Base-by-base conservation (phyloP, 1,140 invertebrate species). In the Oncopeltus fasciatus region DNA sequence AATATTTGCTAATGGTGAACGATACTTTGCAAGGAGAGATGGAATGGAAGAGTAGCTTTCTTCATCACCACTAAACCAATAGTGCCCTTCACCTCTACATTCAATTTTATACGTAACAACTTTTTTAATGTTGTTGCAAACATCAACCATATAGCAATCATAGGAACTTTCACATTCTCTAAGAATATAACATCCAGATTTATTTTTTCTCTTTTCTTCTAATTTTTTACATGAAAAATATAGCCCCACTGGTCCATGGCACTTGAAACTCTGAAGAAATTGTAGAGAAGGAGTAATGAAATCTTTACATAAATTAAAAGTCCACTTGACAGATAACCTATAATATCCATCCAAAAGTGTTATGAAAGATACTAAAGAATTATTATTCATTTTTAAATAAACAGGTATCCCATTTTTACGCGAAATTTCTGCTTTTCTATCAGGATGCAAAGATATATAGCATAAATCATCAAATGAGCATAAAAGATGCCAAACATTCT, bases 321-420 rank as follows among this genome's bases (percentile, higher is more conserved):
- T 92, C 90, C 90, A 94, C 74, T 90, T 92, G 24, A 85, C 81
- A 61, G 84, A 84, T 57, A 94, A 75, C 67, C 91, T 82, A 71
- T 92, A 93, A 73, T 95, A 95, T 57, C 90, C 90, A 75, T 91
- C 86, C 59, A 93, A 73, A 18, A 85, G 76, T 56, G 87, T 88
- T 56, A 94, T 83, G 74, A 93, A 93, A 0, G 90, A 91, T 49
- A 81, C 78, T 65, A 89, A 76, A 28, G 80, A 70, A 53, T 74
- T 69, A 51, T 79, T 73, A 60, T 74, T 74, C 70, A 91, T 88
- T 69, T 82, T 83, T 16, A 91, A 74, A 72, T 86, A 85, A 21
- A 83, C 77, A 29, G 88, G 88, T 47, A 88, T 86, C 26, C 87
- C 88, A 75, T 81, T 86, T 73, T 82, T 83, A 62, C 86, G 74